These are phyloP conservation scores for Spatulosminthurus flaviceps DNA, from an alignment of 2,888 invertebrate species.

Conservation along the genomic window DNA sequence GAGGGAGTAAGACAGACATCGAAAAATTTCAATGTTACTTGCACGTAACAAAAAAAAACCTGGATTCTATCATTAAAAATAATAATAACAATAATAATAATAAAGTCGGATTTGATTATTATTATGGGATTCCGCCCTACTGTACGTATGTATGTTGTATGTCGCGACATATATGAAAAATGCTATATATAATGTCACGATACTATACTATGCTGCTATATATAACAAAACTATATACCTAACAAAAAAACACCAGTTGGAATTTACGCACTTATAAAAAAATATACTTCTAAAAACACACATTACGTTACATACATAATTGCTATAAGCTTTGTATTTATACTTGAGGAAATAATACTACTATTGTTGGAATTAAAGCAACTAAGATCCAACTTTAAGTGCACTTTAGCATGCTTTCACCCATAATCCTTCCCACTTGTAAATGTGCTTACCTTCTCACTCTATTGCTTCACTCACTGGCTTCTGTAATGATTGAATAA, in stretches of 20 bases:
- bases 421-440: neutral
- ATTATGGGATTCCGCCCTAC: constrained; percentile 2
- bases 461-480: neutral
- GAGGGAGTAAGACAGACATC: constrained; percentile 33
- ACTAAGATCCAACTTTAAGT: constrained; percentile 3
- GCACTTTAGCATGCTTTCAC: neutral
- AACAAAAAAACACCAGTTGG: neutral
- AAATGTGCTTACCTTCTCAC: neutral
- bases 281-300: too few species aligned
- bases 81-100: constrained; percentile 29
- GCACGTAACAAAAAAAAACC: constrained; percentile 2
- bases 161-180: too few species aligned
- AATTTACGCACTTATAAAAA: neutral
- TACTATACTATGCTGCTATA: too few species aligned
- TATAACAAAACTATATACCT: too few species aligned
- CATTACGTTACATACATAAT: neutral
- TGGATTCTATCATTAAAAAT: constrained; percentile 28
- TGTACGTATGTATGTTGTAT: neutral
- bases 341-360: neutral
- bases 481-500: neutral
- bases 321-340: constrained; percentile 4
- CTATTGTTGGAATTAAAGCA: constrained; percentile 2
- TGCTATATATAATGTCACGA: too few species aligned
- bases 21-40: constrained; percentile 21
- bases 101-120: constrained; percentile 33